Evolutionary conservation across 2,113 vertebrate species (phyloP).

Genomic region (Tympanuchus pallidicinctus): DNA sequence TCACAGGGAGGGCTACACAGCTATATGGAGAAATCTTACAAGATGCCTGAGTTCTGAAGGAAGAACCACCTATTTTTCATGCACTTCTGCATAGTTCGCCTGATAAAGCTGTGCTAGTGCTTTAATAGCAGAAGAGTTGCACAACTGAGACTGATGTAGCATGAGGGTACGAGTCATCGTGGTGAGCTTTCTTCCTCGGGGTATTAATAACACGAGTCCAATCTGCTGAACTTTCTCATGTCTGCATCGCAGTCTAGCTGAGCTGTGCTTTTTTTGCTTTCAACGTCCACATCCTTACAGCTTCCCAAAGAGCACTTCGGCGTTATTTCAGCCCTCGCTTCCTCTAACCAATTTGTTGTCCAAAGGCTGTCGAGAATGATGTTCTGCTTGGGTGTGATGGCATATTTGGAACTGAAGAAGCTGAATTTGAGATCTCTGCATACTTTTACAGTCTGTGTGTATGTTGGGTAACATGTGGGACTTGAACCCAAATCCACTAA

Average conservation of each 20-base stretch:
- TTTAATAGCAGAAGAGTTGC: not conserved
- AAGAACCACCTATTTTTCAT: not conserved
- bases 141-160: not conserved
- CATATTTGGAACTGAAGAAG: not conserved
- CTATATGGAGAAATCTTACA: not conserved
- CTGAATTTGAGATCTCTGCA: not conserved
- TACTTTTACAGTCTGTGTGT: accelerated
- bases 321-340: not conserved
- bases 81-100: not conserved
- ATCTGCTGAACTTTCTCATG: not conserved
- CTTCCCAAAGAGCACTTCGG: not conserved
- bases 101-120: not conserved
- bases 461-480: accelerated
- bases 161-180: accelerated
- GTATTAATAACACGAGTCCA: not conserved
- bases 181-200: not conserved
- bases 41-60: not conserved
- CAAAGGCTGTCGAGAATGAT: accelerated
- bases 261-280: not conserved
- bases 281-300: not conserved
- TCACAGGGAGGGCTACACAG: not conserved
- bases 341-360: not conserved
- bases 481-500: not conserved
- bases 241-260: not conserved
- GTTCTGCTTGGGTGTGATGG: not conserved